These are phyloP conservation scores for Lophura nycthemera DNA, from an alignment of 2,113 vertebrate genomes.

Conservation along the genomic window DNA sequence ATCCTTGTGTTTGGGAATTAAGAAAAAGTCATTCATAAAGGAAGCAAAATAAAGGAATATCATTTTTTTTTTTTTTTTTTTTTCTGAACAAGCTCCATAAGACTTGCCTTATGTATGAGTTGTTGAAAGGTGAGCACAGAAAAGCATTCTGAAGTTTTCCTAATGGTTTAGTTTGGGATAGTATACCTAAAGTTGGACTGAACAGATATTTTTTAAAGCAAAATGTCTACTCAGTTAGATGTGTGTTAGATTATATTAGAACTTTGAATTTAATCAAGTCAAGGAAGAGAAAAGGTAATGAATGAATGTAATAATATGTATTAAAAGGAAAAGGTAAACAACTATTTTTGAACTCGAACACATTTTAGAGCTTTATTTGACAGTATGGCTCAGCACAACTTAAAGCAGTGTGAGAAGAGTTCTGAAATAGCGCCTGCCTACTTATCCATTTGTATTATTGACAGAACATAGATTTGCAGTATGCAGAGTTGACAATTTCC, in stretches of 20 bases:
- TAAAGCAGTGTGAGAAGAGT: not conserved
- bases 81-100: not conserved
- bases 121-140: not conserved
- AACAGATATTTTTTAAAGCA: not conserved
- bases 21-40: not conserved
- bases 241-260: not conserved
- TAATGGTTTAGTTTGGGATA: not conserved
- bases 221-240: not conserved
- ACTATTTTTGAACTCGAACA: not conserved
- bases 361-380: not conserved
- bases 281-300: not conserved
- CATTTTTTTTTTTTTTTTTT: not conserved
- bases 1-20: not conserved
- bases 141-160: not conserved
- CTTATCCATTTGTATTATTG: conserved; percentile 66
- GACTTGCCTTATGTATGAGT: rapidly evolving
- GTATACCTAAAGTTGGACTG: not conserved
- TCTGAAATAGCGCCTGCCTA: conserved; percentile 54
- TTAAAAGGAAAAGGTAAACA: not conserved
- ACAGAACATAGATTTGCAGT: conserved; percentile 60
- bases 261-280: not conserved
- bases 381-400: not conserved
- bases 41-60: not conserved
- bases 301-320: rapidly evolving
- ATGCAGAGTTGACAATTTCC: conserved; percentile 70